Evolutionary conservation across 92 coral and sea anemone genomes (phyloP).

Genomic region (Actinernus sp.): DNA sequence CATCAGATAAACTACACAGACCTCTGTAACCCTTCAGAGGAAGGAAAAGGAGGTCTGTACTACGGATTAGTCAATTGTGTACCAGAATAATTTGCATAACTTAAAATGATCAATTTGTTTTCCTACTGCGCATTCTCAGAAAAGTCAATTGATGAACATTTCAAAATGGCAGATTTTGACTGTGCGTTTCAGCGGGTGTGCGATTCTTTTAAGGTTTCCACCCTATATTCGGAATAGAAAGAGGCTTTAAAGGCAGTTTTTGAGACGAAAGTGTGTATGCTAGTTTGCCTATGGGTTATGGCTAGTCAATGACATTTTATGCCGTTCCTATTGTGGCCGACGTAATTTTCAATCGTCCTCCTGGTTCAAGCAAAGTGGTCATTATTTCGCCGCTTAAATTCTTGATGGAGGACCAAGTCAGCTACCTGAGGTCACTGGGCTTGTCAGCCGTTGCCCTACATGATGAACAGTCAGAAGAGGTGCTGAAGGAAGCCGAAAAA

Average conservation of each 20-base stretch:
- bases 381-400: conserved; percentile 61
- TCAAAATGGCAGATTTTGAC: no score
- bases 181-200: conserved; percentile 33
- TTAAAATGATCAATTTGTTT: no score
- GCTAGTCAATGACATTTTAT: conserved; percentile 71
- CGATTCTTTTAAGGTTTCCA: conserved; percentile 54
- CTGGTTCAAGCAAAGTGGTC: conserved; percentile 54
- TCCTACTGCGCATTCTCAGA: no score
- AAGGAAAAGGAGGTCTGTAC: no score
- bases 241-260: conserved; percentile 56
- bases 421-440: conserved; percentile 38
- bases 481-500: conserved; percentile 39
- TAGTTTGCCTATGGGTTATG: conserved; percentile 77
- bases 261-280: conserved; percentile 56
- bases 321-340: conserved; percentile 62
- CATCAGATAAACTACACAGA: no score
- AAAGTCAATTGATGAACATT: no score
- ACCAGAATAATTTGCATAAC: no score
- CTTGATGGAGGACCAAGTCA: conserved; percentile 79
- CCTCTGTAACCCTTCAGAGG: no score
- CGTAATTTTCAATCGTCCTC: conserved; percentile 39
- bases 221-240: conserved; percentile 57
- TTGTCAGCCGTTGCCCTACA: conserved; percentile 70
- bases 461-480: conserved; percentile 58
- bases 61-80: no score